Percentiles rank a stretch among this genome's conserved stretches.
phyloP scores from a whole-genome alignment of 1,140 invertebrate genomes.

The Rhagoletis pomonella region DNA sequence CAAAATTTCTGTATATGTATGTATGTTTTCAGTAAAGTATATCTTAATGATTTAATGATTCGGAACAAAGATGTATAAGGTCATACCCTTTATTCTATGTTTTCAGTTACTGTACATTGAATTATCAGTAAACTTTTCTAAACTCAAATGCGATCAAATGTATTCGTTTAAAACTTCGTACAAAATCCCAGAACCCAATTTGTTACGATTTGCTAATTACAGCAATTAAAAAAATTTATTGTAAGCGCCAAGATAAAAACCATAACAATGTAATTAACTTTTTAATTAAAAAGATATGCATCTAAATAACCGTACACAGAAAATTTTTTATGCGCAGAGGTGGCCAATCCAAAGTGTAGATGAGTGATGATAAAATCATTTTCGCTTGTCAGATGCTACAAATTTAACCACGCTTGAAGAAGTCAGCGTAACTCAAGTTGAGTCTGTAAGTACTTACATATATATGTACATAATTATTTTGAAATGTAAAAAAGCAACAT shows the following conservation, averaged over 20 bases:
- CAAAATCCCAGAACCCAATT: neutral
- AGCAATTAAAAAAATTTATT: conserved; percentile 8
- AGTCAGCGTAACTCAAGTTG: too few species aligned
- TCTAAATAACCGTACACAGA: neutral
- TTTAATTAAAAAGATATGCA: neutral
- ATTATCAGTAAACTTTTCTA: too few species aligned
- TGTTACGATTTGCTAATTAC: neutral
- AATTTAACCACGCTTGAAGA: neutral
- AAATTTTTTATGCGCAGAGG: neutral
- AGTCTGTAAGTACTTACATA: neutral
- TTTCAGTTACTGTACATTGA: too few species aligned
- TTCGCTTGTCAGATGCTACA: neutral
- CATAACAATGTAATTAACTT: neutral
- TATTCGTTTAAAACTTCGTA: too few species aligned
- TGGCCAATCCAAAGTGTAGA: conserved; percentile 6
- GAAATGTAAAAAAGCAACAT: neutral
- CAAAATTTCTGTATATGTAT: too few species aligned
- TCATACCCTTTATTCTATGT: too few species aligned
- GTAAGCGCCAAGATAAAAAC: neutral
- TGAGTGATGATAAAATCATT: conserved; percentile 22
- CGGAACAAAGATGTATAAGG: too few species aligned
- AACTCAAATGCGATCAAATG: too few species aligned
- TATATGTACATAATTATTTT: neutral
- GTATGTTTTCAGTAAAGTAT: too few species aligned
- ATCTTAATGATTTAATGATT: too few species aligned